Evolutionary conservation across 2,113 vertebrate genomes (phyloP).

Genomic region (Lathamus discolor): DNA sequence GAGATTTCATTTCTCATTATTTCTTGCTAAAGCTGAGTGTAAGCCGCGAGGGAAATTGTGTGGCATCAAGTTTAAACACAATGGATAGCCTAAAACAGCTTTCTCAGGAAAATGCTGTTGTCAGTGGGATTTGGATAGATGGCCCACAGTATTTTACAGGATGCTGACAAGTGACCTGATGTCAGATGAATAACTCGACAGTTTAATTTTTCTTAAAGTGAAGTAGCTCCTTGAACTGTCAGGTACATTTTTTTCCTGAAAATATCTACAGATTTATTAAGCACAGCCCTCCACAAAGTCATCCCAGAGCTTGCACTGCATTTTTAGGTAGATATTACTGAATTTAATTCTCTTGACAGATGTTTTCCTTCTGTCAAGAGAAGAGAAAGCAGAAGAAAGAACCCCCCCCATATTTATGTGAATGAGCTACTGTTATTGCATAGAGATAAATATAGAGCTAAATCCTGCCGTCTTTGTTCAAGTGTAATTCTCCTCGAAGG

Average conservation of each 20-base stretch:
- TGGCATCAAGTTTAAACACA: background rate
- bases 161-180: background rate
- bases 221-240: background rate
- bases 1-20: background rate
- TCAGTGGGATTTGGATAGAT: background rate
- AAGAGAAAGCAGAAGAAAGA: background rate
- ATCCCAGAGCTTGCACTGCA: background rate
- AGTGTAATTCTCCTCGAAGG: slow-evolving; percentile 61
- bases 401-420: background rate
- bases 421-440: slow-evolving; percentile 27
- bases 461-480: slow-evolving; percentile 33
- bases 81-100: background rate
- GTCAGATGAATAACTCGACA: background rate
- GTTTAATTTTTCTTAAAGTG: background rate
- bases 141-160: background rate
- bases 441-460: slow-evolving; percentile 32
- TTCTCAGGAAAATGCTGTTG: background rate
- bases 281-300: background rate
- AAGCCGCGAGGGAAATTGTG: fast-evolving
- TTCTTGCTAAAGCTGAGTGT: background rate
- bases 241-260: background rate
- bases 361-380: background rate
- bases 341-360: background rate
- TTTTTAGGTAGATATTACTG: background rate
- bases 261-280: background rate